These are phyloP conservation scores for Ancistrus triradiatus DNA, from an alignment of 2,113 vertebrate genomes.

Conservation along the genomic window DNA sequence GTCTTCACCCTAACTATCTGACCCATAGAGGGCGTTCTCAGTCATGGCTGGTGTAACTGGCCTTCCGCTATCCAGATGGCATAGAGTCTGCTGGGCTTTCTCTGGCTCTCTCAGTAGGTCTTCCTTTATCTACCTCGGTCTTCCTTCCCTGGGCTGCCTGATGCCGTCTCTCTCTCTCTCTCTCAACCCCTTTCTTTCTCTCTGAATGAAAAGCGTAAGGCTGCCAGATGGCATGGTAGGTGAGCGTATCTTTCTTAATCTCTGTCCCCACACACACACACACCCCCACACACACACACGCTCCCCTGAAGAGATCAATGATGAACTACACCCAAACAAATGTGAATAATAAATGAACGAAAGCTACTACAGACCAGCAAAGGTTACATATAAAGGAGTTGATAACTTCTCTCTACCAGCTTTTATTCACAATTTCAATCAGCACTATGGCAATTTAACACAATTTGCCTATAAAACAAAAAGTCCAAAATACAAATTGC, in stretches of 20 bases:
- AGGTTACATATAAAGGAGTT: too few relatives aligned
- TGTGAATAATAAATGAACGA: slow-evolving; percentile 5
- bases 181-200: background rate
- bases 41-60: slow-evolving; percentile 14
- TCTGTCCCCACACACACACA: slow-evolving; percentile 2
- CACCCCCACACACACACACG: too few relatives aligned
- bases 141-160: slow-evolving; percentile 10
- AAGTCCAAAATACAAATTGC: too few relatives aligned
- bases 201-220: slow-evolving; percentile 11
- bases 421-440: too few relatives aligned
- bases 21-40: slow-evolving; percentile 39
- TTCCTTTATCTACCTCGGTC: slow-evolving; percentile 18
- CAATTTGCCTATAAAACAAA: too few relatives aligned
- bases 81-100: slow-evolving; percentile 28
- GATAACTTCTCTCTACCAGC: too few relatives aligned
- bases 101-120: slow-evolving; percentile 31
- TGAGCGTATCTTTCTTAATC: slow-evolving; percentile 4
- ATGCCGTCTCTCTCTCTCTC: background rate
- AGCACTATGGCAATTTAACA: too few relatives aligned
- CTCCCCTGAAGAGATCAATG: slow-evolving; percentile 1
- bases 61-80: slow-evolving; percentile 38
- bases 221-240: slow-evolving; percentile 26
- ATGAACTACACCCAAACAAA: background rate
- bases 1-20: too few relatives aligned
- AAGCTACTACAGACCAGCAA: too few relatives aligned